phyloP scores from a whole-genome alignment of 2,113 vertebrate genomes.

The Lampris incognitus region DNA sequence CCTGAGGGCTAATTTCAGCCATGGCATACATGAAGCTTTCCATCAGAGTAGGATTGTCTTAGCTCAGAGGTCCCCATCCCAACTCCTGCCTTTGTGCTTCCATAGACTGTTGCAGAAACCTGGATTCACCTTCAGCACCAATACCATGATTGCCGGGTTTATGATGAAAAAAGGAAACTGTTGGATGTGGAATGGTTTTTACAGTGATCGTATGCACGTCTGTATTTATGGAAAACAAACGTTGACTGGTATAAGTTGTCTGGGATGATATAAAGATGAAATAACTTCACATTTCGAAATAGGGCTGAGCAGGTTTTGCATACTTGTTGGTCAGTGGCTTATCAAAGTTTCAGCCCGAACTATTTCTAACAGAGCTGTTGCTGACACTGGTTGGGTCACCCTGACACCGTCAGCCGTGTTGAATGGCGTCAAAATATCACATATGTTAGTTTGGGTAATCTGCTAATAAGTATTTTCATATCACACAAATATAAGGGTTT shows the following conservation, averaged over 20 bases:
- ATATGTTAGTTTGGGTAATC: conserved; percentile 18
- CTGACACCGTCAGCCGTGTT: conserved; percentile 29
- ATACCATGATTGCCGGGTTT: neutral
- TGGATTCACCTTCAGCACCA: neutral
- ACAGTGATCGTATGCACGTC: neutral
- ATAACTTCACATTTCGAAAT: too few relatives aligned
- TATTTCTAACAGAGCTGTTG: too few relatives aligned
- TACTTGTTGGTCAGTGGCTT: neutral
- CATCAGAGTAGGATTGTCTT: neutral
- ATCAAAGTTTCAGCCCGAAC: neutral
- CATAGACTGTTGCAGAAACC: neutral
- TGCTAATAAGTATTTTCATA: conserved; percentile 16
- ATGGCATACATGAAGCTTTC: conserved; percentile 39
- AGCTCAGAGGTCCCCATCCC: neutral
- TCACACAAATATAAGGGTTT: conserved; percentile 38
- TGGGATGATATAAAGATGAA: neutral
- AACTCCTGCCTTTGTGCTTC: neutral
- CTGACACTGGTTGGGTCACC: conserved; percentile 34
- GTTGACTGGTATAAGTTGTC: neutral
- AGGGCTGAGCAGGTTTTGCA: too few relatives aligned
- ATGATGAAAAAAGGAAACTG: neutral
- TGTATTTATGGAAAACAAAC: neutral
- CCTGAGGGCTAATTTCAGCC: conserved; percentile 35
- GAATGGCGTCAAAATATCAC: conserved; percentile 8
- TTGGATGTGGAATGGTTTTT: neutral